Base-by-base conservation (phyloP, 2,797 vertebrate species). In the Garrulus glandarius region DNA sequence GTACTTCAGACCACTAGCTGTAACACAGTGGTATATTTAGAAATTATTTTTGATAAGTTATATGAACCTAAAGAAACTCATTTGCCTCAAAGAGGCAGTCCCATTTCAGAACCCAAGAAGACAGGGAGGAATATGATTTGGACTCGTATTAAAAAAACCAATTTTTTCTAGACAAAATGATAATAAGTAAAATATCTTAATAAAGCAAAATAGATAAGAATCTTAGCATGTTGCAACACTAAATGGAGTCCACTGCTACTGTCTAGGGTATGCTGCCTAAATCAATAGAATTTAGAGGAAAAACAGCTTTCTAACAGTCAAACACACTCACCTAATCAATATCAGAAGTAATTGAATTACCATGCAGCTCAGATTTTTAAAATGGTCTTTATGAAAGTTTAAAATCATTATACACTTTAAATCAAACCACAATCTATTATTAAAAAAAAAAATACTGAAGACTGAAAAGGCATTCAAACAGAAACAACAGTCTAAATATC, bases 301-400 rank as follows among this genome's bases (percentile, higher is more conserved):
- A 96, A 94, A 60, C 91, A 95, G 84, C 88, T 91, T 97, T 97
- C 92, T 90, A 92, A 94, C 95, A 96, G 92, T 97, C 97, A 98
- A 98, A 98, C 84, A 85, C 19, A 95, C 86, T 93, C 65, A 46
- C n/a, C 71, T 96, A 97, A 98, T 98, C 98, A 97, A 98, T 98
- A 98, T 83, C 77, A 96, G 94, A 85, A 92, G 11, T 71, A 98
- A 98, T 92, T 97, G 96, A 95, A 91, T 95, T 81, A 87, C n/a
- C n/a, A 59, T 26, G n/a, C 4, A 96, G 72, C 64, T 94, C 89
- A 56, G 82, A 95, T 94, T 96, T 91, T 88, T 96, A 64, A 94
- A 93, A 44, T 44, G 29, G 70, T 92, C 23, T 41, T 87, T 79
- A 80, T 77, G 69, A 22, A 84, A 83, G 74, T 64, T 94, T 63